A percentile compares a stretch with the other conserved stretches of the same genome.
Conservation (phyloP, 2,797 vertebrate genomes). For the Adrianichthys oophorus region DNA sequence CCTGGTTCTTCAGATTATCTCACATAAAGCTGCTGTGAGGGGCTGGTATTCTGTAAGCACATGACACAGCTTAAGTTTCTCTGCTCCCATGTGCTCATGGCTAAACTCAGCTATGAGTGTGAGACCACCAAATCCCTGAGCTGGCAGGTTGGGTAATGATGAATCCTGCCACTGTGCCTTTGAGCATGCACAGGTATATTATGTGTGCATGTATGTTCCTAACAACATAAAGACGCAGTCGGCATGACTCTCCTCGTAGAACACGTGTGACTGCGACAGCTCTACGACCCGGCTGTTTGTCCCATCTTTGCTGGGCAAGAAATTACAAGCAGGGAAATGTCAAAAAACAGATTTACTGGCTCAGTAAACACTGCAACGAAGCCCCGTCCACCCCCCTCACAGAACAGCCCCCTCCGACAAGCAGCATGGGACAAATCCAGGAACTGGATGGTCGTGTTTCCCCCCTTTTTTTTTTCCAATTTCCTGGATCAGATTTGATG, state of each 20-base stretch:
- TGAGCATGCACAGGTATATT: slow-evolving; percentile 5
- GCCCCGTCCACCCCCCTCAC: slow-evolving; percentile 8
- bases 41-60: slow-evolving; percentile 48
- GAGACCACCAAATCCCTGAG: slow-evolving; percentile 46
- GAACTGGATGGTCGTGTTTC: background rate
- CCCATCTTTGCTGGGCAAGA: slow-evolving; percentile 57
- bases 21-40: slow-evolving; percentile 47
- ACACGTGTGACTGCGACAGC: slow-evolving; percentile 49
- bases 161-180: slow-evolving; percentile 13
- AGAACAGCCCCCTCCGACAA: slow-evolving; percentile 5
- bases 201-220: too few species aligned
- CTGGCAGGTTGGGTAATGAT: slow-evolving; percentile 36
- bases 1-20: slow-evolving; percentile 52
- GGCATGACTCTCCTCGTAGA: slow-evolving; percentile 23
- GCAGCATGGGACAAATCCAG: slow-evolving; percentile 9
- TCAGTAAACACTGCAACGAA: slow-evolving; percentile 12
- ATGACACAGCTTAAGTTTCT: slow-evolving; percentile 53
- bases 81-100: slow-evolving; percentile 16
- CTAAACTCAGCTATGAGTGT: slow-evolving; percentile 26
- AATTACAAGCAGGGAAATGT: slow-evolving; percentile 43
- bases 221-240: too few species aligned
- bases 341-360: slow-evolving; percentile 42
- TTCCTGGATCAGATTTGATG: too few species aligned
- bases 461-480: background rate
- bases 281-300: slow-evolving; percentile 41